Evolutionary conservation across 2,113 vertebrate genomes (phyloP).

Genomic region (Grammomys surdaster): DNA sequence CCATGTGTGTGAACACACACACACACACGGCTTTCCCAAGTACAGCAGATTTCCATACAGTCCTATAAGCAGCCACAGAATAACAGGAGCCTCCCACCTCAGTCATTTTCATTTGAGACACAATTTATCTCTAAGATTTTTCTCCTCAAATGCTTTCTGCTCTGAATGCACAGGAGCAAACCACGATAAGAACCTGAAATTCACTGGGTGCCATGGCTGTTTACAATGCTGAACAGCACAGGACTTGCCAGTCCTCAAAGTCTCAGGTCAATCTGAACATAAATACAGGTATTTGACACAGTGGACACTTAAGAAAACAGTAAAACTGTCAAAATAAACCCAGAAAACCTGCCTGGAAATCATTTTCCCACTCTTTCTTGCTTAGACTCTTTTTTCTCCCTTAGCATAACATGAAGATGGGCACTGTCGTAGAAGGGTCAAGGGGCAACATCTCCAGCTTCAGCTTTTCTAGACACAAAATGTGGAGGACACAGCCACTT

Average conservation of each 20-base stretch:
- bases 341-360: neutral
- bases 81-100: neutral
- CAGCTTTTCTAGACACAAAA: neutral
- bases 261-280: conserved; percentile 34
- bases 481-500: fast-evolving
- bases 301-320: neutral
- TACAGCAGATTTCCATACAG: neutral
- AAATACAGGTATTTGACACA: conserved; percentile 47
- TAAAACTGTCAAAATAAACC: conserved; percentile 53
- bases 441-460: neutral
- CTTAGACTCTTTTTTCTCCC: neutral
- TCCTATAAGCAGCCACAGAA: conserved; percentile 1
- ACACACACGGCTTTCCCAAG: neutral
- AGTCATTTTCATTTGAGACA: neutral
- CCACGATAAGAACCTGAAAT: neutral
- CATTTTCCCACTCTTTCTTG: conserved; percentile 14
- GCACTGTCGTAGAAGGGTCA: neutral
- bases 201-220: fast-evolving
- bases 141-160: neutral
- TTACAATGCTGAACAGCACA: neutral
- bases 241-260: neutral
- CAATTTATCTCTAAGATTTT: neutral
- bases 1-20: too few relatives aligned
- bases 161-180: neutral
- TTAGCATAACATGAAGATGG: neutral